phyloP scores from a whole-genome alignment of 2,888 invertebrate genomes.

The Epinotia brunnichana region DNA sequence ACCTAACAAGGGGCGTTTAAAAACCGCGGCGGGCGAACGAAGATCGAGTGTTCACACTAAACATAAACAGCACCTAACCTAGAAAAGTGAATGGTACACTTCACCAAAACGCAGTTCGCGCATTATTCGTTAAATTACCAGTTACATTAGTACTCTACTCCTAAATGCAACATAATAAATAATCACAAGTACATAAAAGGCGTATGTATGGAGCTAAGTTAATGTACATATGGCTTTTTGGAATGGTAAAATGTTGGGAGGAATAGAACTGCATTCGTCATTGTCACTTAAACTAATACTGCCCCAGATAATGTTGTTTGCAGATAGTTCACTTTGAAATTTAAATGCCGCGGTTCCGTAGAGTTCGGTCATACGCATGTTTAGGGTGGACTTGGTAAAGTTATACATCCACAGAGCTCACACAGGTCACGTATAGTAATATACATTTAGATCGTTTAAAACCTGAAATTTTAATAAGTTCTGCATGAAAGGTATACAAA shows the following conservation, averaged over 20 bases:
- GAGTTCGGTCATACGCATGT: background rate
- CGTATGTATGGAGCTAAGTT: background rate
- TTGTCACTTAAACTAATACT: constrained; percentile 42
- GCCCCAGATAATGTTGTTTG: background rate
- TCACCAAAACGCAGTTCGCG: constrained; percentile 27
- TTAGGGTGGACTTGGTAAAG: too few relatives aligned
- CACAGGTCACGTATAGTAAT: too few relatives aligned
- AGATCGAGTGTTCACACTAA: constrained; percentile 19
- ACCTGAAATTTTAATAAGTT: too few relatives aligned
- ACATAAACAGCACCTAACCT: constrained; percentile 13
- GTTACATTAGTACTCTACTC: constrained; percentile 31
- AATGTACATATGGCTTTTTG: background rate
- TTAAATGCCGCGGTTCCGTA: background rate
- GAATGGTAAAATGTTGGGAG: background rate
- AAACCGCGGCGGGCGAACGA: too few relatives aligned
- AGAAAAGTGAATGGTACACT: constrained; percentile 25
- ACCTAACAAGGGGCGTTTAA: too few relatives aligned
- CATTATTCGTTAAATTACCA: constrained; percentile 40
- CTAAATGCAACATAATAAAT: constrained; percentile 38
- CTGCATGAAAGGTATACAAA: too few relatives aligned
- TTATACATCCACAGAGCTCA: too few relatives aligned
- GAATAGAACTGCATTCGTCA: constrained; percentile 40
- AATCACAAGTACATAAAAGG: background rate
- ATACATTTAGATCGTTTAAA: too few relatives aligned
- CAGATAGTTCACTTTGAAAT: constrained; percentile 8